Percentiles rank a stretch among this genome's conserved stretches.
phyloP scores from a whole-genome alignment of 2,888 invertebrate genomes.

The Netelia virgata region DNA sequence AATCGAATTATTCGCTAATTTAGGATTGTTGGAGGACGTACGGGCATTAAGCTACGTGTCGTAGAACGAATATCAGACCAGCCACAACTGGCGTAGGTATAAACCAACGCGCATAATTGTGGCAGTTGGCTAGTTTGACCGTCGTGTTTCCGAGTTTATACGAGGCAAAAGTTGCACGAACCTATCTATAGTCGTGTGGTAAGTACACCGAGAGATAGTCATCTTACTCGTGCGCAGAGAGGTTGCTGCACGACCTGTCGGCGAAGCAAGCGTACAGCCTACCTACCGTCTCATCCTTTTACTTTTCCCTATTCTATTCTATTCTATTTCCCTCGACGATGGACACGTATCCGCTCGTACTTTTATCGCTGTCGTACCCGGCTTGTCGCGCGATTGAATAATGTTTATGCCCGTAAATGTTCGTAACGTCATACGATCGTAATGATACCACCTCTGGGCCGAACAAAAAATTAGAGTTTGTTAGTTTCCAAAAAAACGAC shows the following conservation, averaged over 20 bases:
- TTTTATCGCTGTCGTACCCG: not conserved
- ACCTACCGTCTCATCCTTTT: not conserved
- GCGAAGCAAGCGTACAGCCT: conserved; percentile 13
- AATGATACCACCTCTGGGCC: no score
- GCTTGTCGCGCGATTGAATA: not conserved
- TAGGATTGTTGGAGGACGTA: not conserved
- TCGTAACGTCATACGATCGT: no score
- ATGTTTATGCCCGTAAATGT: no score
- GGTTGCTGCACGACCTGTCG: conserved; percentile 59
- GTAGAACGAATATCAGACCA: not conserved
- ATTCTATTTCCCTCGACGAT: not conserved
- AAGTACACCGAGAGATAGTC: conserved; percentile 53
- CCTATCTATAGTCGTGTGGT: conserved; percentile 41
- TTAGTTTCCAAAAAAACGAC: not conserved
- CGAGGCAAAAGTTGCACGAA: conserved; percentile 49
- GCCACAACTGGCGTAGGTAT: not conserved
- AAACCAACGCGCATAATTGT: conserved; percentile 11
- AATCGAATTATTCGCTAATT: not conserved
- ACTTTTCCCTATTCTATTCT: conserved; percentile 20
- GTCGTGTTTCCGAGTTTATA: not conserved
- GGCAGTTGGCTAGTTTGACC: conserved; percentile 35
- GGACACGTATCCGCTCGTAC: not conserved
- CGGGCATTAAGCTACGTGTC: not conserved
- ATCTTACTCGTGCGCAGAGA: conserved; percentile 59
- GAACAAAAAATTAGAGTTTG: no score